Conservation (phyloP, 1,140 invertebrate species). For the Caerostris darwini region DNA sequence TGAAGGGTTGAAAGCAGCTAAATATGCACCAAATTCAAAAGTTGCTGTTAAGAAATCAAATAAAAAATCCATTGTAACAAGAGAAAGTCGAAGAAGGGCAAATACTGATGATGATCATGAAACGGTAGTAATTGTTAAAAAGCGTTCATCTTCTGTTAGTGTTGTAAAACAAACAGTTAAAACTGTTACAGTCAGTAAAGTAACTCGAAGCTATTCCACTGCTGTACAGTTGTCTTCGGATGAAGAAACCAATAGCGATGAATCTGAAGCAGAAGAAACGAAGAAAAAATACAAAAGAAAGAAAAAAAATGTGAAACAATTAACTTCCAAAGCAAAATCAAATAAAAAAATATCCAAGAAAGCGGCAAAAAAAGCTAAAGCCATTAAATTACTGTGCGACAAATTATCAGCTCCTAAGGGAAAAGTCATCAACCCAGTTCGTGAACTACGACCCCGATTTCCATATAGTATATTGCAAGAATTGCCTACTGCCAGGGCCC, state of each 20-base stretch:
- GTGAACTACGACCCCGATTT: conserved; percentile 75
- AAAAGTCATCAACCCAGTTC: neutral
- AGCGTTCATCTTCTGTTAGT: conserved; percentile 74
- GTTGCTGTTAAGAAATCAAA: conserved; percentile 37
- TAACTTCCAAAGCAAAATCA: conserved; percentile 71
- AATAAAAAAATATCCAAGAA: conserved; percentile 41
- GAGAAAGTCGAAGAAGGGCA: conserved; percentile 38
- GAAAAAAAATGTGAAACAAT: conserved; percentile 61
- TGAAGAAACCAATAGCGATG: conserved; percentile 68
- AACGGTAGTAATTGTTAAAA: conserved; percentile 74
- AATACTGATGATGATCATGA: conserved; percentile 14
- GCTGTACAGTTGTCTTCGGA: conserved; percentile 68
- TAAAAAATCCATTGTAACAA: neutral
- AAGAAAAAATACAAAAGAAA: conserved; percentile 12
- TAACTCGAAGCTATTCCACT: conserved; percentile 61
- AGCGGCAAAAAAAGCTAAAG: conserved; percentile 70
- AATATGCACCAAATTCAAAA: conserved; percentile 59
- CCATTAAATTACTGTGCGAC: conserved; percentile 68
- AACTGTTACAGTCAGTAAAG: conserved; percentile 65
- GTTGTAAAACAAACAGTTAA: conserved; percentile 68
- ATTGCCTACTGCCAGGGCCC: conserved; percentile 75
- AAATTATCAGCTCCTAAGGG: conserved; percentile 61
- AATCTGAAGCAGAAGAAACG: conserved; percentile 43
- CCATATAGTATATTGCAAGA: conserved; percentile 73
- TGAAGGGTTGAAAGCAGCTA: conserved; percentile 40